Evolutionary conservation across 1,140 invertebrate genomes (phyloP).

Genomic region (Lordiphosa stackelbergi): DNA sequence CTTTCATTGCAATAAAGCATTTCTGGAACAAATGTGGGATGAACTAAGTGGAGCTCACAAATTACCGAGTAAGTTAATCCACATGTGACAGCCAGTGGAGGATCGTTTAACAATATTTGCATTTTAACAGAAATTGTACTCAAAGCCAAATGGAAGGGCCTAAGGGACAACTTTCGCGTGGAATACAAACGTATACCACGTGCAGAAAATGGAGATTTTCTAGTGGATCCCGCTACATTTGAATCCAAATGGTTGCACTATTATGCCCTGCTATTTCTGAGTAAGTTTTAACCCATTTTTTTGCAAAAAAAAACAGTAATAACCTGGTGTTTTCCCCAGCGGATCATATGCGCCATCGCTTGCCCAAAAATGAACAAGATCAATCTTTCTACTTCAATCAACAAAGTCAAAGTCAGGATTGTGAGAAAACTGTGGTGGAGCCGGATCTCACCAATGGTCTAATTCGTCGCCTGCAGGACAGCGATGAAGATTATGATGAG

Average conservation of each 20-base stretch:
- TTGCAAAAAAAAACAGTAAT: not conserved
- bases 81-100: not conserved
- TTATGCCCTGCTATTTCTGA: slow-evolving; percentile 70
- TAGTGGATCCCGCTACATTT: slow-evolving; percentile 69
- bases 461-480: slow-evolving; percentile 69
- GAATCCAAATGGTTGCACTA: slow-evolving; percentile 77
- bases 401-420: slow-evolving; percentile 70
- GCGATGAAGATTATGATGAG: slow-evolving; percentile 72
- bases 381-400: slow-evolving; percentile 72
- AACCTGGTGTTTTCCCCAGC: slow-evolving; percentile 25
- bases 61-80: slow-evolving; percentile 68
- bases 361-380: slow-evolving; percentile 72
- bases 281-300: slow-evolving; percentile 34
- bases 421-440: slow-evolving; percentile 72
- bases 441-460: slow-evolving; percentile 71
- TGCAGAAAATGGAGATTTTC: slow-evolving; percentile 68
- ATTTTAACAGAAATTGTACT: slow-evolving; percentile 64
- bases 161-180: slow-evolving; percentile 76
- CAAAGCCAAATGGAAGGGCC: slow-evolving; percentile 77
- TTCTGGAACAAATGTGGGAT: slow-evolving; percentile 76
- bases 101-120: not conserved
- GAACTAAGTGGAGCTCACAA: slow-evolving; percentile 69
- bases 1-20: slow-evolving; percentile 76
- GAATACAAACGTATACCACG: slow-evolving; percentile 76
- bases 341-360: slow-evolving; percentile 74